phyloP scores from a whole-genome alignment of 2,797 vertebrate species.

The Pseudomugil gertrudae region DNA sequence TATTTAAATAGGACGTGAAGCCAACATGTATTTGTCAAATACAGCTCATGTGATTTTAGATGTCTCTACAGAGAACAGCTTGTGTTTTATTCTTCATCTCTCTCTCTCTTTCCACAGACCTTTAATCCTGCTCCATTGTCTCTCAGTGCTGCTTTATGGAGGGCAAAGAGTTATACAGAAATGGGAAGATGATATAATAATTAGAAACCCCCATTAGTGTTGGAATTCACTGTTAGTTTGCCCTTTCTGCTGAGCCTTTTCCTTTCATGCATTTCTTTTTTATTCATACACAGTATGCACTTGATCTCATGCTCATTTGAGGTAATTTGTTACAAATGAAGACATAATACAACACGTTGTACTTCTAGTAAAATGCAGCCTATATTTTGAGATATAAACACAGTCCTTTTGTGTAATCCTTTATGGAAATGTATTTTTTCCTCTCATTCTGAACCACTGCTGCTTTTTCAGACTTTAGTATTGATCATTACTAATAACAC shows the following conservation, averaged over 20 bases:
- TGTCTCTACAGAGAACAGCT: conserved; percentile 62
- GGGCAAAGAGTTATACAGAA: conserved; percentile 48
- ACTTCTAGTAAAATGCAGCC: not conserved
- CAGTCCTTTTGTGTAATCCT: conserved; percentile 1
- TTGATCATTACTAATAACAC: not conserved
- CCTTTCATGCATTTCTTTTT: not conserved
- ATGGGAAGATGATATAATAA: conserved; percentile 50
- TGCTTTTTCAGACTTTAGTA: not conserved
- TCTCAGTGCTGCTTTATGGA: conserved; percentile 48
- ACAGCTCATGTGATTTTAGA: conserved; percentile 59
- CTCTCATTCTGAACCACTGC: conserved; percentile 5
- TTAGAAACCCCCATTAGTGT: conserved; percentile 41
- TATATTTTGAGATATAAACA: conserved; percentile 16
- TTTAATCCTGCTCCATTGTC: conserved; percentile 67
- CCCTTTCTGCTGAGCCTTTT: conserved; percentile 31
- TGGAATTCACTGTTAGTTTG: conserved; percentile 34
- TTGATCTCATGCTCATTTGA: conserved; percentile 4
- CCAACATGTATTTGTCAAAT: conserved; percentile 63
- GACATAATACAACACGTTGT: not conserved
- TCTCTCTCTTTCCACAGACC: conserved; percentile 44
- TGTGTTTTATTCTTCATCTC: conserved; percentile 59
- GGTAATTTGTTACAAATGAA: conserved; percentile 6
- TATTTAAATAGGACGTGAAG: conserved; percentile 54
- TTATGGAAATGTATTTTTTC: not conserved
- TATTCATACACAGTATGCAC: conserved; percentile 6